Percentiles rank a stretch among this genome's conserved stretches.
Evolutionary conservation across 2,888 invertebrate species (phyloP).

Genomic region (Elysia crispata): DNA sequence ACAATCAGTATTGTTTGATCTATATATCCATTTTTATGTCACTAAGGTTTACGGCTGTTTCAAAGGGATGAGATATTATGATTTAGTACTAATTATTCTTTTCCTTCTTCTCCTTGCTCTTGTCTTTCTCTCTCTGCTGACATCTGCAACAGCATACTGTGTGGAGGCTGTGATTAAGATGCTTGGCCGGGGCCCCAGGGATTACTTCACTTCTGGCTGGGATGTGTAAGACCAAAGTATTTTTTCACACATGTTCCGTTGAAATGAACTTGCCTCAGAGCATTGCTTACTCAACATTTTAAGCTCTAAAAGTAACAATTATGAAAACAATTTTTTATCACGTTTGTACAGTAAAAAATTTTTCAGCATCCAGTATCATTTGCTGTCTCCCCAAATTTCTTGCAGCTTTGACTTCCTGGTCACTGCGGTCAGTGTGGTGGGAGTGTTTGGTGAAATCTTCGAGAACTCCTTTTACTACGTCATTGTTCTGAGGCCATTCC

Average conservation of each 20-base stretch:
- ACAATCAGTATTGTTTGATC: no score
- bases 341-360: not conserved
- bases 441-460: constrained; percentile 84
- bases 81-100: not conserved
- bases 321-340: no score
- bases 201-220: constrained; percentile 90
- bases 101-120: no score
- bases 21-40: no score
- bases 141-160: constrained; percentile 83
- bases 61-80: not conserved
- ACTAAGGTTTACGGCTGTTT: no score
- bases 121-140: no score
- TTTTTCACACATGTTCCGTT: no score
- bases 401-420: constrained; percentile 77
- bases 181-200: constrained; percentile 84
- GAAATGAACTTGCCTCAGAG: no score
- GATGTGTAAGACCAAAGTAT: constrained; percentile 91
- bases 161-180: constrained; percentile 86
- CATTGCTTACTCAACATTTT: no score
- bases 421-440: constrained; percentile 79
- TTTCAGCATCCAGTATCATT: no score
- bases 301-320: no score
- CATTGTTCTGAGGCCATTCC: constrained; percentile 79
- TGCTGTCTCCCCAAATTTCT: not conserved
- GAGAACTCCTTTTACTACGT: constrained; percentile 84